Percentiles rank a stretch among this genome's conserved stretches.
These are phyloP conservation scores for Phytoseiulus persimilis DNA, from an alignment of 2,888 invertebrate genomes.

Conservation along the genomic window DNA sequence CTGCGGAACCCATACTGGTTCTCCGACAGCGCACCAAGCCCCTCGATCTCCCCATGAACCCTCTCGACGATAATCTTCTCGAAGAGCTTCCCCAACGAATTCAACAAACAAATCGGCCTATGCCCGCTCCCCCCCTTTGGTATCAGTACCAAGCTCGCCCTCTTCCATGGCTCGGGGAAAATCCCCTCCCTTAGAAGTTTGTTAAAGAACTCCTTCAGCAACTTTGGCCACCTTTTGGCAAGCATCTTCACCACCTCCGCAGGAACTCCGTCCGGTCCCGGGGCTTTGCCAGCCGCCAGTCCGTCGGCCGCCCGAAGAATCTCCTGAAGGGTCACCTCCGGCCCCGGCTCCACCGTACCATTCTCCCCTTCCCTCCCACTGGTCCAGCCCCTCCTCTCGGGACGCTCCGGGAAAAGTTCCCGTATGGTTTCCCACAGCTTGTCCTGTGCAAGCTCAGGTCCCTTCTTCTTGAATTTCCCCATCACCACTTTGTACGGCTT, in stretches of 20 bases:
- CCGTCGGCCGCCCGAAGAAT: neutral
- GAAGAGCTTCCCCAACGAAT: neutral
- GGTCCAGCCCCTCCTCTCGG: neutral
- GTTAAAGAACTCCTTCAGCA: neutral
- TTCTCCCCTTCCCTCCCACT: neutral
- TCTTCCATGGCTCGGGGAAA: neutral
- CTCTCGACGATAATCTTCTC: neutral
- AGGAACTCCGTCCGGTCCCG: neutral
- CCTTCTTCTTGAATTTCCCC: neutral
- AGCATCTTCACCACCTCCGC: neutral
- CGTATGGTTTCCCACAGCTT: neutral
- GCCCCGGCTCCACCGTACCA: no score
- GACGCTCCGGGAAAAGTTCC: neutral
- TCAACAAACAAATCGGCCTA: neutral
- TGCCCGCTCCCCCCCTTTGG: neutral
- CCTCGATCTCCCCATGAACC: neutral
- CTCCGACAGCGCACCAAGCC: neutral
- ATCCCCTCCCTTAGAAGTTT: neutral
- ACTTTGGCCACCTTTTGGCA: neutral
- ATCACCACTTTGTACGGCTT: neutral
- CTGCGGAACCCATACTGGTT: neutral
- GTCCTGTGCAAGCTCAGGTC: neutral
- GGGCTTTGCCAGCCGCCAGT: neutral
- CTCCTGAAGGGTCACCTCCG: neutral
- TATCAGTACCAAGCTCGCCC: neutral